These are phyloP conservation scores for Phorcus lineatus DNA, from an alignment of 2,888 invertebrate genomes.

Conservation along the genomic window DNA sequence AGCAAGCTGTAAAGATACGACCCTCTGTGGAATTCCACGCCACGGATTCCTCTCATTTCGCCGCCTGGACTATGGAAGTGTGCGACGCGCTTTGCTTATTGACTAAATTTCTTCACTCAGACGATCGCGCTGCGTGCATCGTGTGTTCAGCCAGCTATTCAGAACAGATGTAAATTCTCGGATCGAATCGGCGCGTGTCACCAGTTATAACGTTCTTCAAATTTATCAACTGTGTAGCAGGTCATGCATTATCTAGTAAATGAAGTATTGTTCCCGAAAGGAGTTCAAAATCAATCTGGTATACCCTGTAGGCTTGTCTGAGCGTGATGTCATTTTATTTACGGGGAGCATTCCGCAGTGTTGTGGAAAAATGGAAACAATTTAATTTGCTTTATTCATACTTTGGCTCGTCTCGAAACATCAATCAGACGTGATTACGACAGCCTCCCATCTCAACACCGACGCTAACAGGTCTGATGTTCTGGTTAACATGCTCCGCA, in stretches of 20 bases:
- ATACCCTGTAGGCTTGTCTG: not conserved
- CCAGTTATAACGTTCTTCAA: not conserved
- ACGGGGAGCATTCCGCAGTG: not conserved
- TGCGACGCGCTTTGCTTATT: no score
- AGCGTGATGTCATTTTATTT: not conserved
- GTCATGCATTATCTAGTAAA: not conserved
- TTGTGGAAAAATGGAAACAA: not conserved
- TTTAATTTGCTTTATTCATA: not conserved
- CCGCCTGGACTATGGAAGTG: no score
- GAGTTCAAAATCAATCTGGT: not conserved
- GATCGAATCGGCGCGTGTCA: not conserved
- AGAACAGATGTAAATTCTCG: not conserved
- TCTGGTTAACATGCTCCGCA: not conserved
- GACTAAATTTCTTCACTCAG: no score
- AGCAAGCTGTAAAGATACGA: no score
- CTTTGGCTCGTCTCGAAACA: not conserved
- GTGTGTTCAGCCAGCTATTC: not conserved
- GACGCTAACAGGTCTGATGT: not conserved
- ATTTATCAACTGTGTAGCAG: not conserved
- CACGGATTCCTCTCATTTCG: no score
- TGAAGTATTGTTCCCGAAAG: conserved; percentile 4
- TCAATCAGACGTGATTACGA: not conserved
- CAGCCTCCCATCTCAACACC: not conserved
- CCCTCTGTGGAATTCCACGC: no score
- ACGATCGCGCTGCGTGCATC: not conserved